Evolutionary conservation across 2,797 vertebrate species (phyloP).

Genomic region (Rhynchonycteris naso): DNA sequence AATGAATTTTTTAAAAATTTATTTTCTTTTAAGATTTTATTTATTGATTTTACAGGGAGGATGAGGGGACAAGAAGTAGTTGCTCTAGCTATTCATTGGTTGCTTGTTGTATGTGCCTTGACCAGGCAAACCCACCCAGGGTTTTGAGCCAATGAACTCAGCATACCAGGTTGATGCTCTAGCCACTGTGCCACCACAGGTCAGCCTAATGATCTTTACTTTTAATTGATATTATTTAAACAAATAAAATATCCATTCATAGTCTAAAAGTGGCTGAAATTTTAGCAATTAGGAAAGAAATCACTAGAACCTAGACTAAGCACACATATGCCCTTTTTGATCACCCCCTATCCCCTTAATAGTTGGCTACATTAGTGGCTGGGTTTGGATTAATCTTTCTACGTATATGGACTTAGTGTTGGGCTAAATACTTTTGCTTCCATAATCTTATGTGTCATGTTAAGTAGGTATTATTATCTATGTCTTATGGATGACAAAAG

Average conservation of each 20-base stretch:
- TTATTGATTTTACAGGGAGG: too few relatives aligned
- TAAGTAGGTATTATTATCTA: background rate
- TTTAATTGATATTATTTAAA: background rate
- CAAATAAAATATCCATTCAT: background rate
- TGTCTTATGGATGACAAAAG: background rate
- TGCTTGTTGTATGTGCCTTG: too few relatives aligned
- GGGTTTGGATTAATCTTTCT: background rate
- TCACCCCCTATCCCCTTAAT: background rate
- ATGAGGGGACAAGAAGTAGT: too few relatives aligned
- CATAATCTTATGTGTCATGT: background rate
- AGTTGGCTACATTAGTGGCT: background rate
- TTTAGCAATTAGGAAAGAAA: constrained; percentile 18
- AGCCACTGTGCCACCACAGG: too few relatives aligned
- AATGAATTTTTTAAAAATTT: background rate
- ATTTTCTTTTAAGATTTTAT: too few relatives aligned
- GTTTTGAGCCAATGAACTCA: too few relatives aligned
- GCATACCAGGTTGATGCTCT: too few relatives aligned
- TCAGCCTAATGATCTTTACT: background rate
- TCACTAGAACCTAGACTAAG: background rate
- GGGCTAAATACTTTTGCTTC: background rate
- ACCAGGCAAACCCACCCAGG: too few relatives aligned
- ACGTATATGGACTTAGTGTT: background rate
- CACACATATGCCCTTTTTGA: background rate
- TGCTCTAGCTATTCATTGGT: too few relatives aligned
- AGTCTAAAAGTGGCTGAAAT: constrained; percentile 10